A percentile compares a stretch with the other conserved stretches of the same genome.
Conservation (phyloP, 2,113 vertebrate species). For the Herpailurus yagouaroundi region DNA sequence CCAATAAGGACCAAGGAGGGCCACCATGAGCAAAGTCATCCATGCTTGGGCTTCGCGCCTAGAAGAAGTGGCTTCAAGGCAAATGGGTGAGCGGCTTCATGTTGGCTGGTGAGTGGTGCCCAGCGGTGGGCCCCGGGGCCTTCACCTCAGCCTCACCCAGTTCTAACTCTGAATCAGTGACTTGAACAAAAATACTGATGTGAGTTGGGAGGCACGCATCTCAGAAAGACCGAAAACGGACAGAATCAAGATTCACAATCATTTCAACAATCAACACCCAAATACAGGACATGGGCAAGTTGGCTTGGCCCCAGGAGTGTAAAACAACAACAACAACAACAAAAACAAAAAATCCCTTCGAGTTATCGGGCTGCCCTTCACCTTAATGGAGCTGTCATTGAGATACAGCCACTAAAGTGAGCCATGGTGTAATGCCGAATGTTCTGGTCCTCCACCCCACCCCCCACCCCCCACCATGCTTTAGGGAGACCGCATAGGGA, state of each 20-base stretch:
- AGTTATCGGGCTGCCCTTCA: background rate
- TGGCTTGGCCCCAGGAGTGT: background rate
- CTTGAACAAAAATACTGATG: background rate
- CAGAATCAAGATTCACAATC: background rate
- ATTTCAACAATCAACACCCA: background rate
- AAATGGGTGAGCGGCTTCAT: background rate
- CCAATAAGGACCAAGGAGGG: too few relatives aligned
- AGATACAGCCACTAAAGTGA: background rate
- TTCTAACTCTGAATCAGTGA: background rate
- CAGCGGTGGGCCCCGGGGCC: background rate
- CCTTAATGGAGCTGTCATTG: background rate
- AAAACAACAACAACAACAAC: background rate
- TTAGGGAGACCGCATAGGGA: background rate
- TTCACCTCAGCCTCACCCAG: background rate
- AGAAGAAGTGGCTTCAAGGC: background rate
- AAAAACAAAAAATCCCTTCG: background rate
- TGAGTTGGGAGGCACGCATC: background rate
- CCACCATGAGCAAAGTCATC: too few relatives aligned
- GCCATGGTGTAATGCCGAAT: fast-evolving
- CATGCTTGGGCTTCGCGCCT: background rate
- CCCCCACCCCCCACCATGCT: background rate
- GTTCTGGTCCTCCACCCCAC: too few relatives aligned
- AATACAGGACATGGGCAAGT: background rate
- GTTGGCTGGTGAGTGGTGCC: background rate
- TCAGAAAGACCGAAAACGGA: background rate